Percentiles rank a stretch among this genome's conserved stretches.
Evolutionary conservation across 2,113 vertebrate species (phyloP).

Genomic region (Vulpes lagopus): DNA sequence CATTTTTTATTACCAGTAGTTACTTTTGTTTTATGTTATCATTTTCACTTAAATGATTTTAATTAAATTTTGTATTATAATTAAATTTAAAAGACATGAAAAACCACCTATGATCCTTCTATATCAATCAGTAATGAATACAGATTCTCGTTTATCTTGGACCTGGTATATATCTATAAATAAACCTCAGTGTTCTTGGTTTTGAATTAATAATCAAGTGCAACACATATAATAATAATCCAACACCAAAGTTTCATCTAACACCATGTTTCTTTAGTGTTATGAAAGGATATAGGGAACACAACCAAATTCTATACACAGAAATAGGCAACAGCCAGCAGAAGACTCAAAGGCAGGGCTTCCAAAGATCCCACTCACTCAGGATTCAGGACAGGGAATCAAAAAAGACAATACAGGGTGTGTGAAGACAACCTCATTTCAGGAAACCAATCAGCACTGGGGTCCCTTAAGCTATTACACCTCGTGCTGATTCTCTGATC

Average conservation of each 20-base stretch:
- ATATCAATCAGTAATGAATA: not conserved
- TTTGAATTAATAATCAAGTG: not conserved
- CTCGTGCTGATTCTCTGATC: not conserved
- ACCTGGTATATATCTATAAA: not conserved
- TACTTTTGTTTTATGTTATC: not conserved
- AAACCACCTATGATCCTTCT: not conserved
- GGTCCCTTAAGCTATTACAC: not conserved
- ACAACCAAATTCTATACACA: not conserved
- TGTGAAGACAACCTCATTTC: not conserved
- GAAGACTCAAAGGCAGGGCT: too few species aligned
- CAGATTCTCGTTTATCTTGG: not conserved
- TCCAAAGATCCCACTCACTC: not conserved
- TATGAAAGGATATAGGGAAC: not conserved
- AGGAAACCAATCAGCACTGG: not conserved
- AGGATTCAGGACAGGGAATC: not conserved
- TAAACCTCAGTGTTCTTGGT: not conserved
- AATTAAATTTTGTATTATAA: not conserved
- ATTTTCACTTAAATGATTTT: not conserved
- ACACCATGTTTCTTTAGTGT: not conserved
- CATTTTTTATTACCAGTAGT: not conserved
- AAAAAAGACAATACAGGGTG: not conserved
- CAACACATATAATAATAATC: not conserved
- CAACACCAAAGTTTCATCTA: not conserved
- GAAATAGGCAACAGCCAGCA: not conserved
- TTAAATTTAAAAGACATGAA: not conserved